Evolutionary conservation across 2,797 vertebrate species (phyloP).

Genomic region (Okamejei kenojei): DNA sequence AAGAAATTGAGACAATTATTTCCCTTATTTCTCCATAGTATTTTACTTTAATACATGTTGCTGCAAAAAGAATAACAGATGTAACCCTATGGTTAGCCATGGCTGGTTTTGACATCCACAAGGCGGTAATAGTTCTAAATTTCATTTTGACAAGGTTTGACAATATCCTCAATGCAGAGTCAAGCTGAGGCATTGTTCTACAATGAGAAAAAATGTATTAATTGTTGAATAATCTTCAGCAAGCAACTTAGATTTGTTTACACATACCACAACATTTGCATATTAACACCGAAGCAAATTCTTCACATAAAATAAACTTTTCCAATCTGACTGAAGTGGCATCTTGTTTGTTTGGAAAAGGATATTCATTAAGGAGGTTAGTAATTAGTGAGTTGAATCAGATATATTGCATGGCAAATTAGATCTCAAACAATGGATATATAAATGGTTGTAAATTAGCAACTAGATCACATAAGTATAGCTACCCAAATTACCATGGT

Average conservation of each 20-base stretch:
- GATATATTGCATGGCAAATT: constrained; percentile 27
- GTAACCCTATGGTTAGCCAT: no score
- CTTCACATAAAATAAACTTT: not conserved
- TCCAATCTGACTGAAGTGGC: not conserved
- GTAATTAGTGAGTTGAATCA: constrained; percentile 12
- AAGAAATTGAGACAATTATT: no score
- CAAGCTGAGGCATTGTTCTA: no score
- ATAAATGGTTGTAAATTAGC: constrained; percentile 2
- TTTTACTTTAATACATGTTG: no score
- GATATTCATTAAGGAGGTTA: not conserved
- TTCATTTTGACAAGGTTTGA: no score
- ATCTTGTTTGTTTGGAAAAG: not conserved
- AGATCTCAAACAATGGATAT: constrained; percentile 5
- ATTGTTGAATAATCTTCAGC: not conserved
- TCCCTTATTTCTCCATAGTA: no score
- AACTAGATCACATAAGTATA: not conserved
- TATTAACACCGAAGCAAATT: not conserved
- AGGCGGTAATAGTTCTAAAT: no score
- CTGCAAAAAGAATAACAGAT: no score
- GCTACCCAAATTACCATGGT: constrained; percentile 3
- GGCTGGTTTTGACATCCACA: no score
- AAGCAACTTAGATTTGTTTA: not conserved
- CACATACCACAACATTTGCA: not conserved
- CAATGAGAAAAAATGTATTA: not conserved
- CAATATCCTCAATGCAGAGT: no score